Conservation (phyloP, 1,140 invertebrate genomes). For the Araneus ventricosus region DNA sequence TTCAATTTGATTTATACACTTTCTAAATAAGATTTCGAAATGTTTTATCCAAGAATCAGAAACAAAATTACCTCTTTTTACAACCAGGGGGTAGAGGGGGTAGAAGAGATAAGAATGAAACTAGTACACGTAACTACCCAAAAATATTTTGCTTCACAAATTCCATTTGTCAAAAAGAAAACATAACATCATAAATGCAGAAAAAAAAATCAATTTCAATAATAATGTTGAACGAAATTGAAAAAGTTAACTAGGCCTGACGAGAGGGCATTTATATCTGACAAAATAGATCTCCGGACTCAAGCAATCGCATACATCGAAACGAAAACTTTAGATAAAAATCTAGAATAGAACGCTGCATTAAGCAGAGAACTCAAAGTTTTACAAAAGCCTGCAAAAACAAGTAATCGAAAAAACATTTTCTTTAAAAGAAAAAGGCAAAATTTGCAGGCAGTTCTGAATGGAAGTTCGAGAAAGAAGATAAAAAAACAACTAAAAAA, state of each 20-base stretch:
- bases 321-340: slow-evolving; percentile 38
- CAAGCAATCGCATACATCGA: slow-evolving; percentile 31
- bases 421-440: slow-evolving; percentile 6
- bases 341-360: slow-evolving; percentile 39
- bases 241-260: slow-evolving; percentile 32
- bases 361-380: slow-evolving; percentile 25
- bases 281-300: slow-evolving; percentile 26
- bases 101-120: neutral
- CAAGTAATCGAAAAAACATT: slow-evolving; percentile 38
- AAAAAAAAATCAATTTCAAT: slow-evolving; percentile 18
- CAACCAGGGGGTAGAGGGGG: neutral
- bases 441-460: slow-evolving; percentile 18
- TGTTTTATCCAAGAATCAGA: no score
- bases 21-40: no score
- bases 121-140: neutral
- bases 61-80: neutral
- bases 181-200: slow-evolving; percentile 9
- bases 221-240: slow-evolving; percentile 34
- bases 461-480: neutral
- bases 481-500: slow-evolving; percentile 38
- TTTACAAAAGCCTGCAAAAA: slow-evolving; percentile 24
- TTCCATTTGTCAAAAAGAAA: slow-evolving; percentile 14
- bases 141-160: neutral
- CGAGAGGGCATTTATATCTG: slow-evolving; percentile 20
- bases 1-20: no score